Evolutionary conservation across 2,113 vertebrate species (phyloP), one percentile per base, ranked within the genome.

Genomic region (Ciconia maguari): DNA sequence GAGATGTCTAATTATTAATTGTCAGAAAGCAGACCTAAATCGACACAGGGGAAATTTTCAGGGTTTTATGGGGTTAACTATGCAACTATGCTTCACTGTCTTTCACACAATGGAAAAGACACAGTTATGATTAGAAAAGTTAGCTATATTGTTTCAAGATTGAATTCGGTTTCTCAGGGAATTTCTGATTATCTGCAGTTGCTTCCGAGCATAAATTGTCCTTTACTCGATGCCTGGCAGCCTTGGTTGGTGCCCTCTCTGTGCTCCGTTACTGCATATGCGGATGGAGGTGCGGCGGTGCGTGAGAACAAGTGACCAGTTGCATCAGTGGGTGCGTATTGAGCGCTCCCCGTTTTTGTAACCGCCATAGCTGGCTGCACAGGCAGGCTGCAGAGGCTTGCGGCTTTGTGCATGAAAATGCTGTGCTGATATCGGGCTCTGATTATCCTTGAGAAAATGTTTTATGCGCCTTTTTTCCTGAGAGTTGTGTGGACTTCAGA

Each of bases 1-100:
- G 76, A 91, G 76, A 62, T 51, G 30, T 87, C 46, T 84, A 95
- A 97, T 96, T 95, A 94, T 92, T 98, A 91, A 55, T 90, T 95
- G 93, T 52, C 46, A 87, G 64, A 88, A 72, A 18, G 13, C 54
- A 61, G 69, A 61, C 87, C 83, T 22, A 38, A 94, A 95, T 77
- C 61, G 92, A 72, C 75, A 55, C 79, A 77, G 27, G 90, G 84
- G 77, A 77, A 46, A 44, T 86, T 70, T 42, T 81, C 49, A 76
- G 83, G 86, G 20, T 7, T 90, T 83, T 71, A 26, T 76, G 92
- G 90, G 94, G 78, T 90, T 94, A 93, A 55, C 69, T 6, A 4
- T 49, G 18, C 15, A 41, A 66, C 66, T 22, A 2, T 10, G 49
- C 51, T 77, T 60, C 36, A 1, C 11, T 25, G 49, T 69, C 57